phyloP scores from a whole-genome alignment of 1,140 invertebrate genomes.

The Mylabris phalerata region DNA sequence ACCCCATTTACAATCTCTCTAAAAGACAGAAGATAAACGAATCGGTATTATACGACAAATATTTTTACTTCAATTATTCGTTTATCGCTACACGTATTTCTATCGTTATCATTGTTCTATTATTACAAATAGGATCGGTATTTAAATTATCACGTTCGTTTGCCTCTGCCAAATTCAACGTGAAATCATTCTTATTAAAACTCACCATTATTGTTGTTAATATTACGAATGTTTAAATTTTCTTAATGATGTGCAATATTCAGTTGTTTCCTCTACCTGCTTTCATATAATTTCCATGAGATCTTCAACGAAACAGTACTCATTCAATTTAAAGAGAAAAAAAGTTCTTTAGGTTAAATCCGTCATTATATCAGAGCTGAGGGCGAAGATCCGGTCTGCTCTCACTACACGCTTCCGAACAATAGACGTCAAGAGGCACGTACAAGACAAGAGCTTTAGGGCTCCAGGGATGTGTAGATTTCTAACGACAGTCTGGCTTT shows the following conservation, averaged over 20 bases:
- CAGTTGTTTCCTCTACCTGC: too few relatives aligned
- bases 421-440: conserved; percentile 39
- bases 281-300: not conserved
- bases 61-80: not conserved
- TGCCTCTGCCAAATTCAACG: too few relatives aligned
- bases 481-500: too few relatives aligned
- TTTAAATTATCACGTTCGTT: too few relatives aligned
- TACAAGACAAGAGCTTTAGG: conserved; percentile 32
- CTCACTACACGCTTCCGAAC: conserved; percentile 36
- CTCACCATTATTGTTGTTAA: too few relatives aligned
- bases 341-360: conserved; percentile 29
- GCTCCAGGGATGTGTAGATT: conserved; percentile 15
- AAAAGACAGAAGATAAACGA: not conserved
- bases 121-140: too few relatives aligned
- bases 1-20: not conserved
- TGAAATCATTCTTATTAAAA: too few relatives aligned
- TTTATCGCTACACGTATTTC: not conserved
- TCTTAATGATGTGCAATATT: too few relatives aligned
- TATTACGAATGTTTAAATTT: too few relatives aligned
- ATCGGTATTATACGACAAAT: not conserved
- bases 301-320: not conserved
- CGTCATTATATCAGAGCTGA: conserved; percentile 36
- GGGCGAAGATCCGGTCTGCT: conserved; percentile 34
- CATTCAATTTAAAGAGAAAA: conserved; percentile 15
- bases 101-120: not conserved